Evolutionary conservation across 92 coral and sea anemone genomes (phyloP).

Genomic region (Parazoanthus darwini): DNA sequence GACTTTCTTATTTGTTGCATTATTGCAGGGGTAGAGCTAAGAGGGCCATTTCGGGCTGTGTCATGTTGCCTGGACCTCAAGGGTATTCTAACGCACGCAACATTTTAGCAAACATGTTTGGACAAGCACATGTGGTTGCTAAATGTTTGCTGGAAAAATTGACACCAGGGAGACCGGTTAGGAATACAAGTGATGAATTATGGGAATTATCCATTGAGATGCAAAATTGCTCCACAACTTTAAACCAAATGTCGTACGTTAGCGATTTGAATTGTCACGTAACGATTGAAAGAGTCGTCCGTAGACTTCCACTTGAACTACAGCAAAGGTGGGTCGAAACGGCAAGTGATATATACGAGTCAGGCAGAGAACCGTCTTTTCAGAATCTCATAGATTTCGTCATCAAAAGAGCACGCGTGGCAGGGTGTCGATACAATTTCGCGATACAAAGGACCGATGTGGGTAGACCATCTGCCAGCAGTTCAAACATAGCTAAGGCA

Average conservation of each 20-base stretch:
- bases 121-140: background rate
- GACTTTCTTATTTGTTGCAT: background rate
- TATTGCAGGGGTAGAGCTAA: background rate
- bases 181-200: background rate
- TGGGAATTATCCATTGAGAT: background rate
- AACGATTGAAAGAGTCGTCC: background rate
- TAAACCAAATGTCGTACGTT: background rate
- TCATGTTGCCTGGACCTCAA: background rate
- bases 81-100: background rate
- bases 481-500: background rate
- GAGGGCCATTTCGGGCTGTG: background rate
- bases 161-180: background rate
- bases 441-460: background rate
- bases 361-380: background rate
- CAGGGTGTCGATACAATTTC: background rate
- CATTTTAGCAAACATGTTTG: background rate
- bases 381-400: background rate
- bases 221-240: background rate
- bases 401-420: background rate
- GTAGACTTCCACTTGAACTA: background rate
- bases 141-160: background rate
- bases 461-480: background rate
- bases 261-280: background rate
- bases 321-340: background rate
- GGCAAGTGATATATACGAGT: background rate